Evolutionary conservation across 2,113 vertebrate genomes (phyloP).

Genomic region (Entosphenus tridentatus): DNA sequence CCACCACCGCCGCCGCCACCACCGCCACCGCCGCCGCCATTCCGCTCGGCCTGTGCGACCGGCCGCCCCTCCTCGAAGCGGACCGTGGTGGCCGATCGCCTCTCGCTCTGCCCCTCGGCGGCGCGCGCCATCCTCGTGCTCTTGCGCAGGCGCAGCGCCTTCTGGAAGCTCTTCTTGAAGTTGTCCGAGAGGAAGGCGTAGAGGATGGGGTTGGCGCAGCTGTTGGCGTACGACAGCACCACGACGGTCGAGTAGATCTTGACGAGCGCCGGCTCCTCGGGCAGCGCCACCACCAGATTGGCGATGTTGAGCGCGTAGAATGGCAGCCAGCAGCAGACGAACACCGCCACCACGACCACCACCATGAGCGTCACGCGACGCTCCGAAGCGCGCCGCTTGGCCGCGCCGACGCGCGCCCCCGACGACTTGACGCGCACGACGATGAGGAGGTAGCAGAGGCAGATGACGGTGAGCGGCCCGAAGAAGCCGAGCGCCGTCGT

Average conservation of each 20-base stretch:
- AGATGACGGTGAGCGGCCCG: constrained; percentile 25
- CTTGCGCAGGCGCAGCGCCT: constrained; percentile 35
- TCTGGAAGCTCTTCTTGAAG: constrained; percentile 70
- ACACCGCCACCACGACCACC: constrained; percentile 63
- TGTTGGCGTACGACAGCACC: constrained; percentile 78
- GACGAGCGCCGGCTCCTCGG: constrained; percentile 42
- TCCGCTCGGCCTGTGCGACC: too few relatives aligned
- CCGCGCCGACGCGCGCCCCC: constrained; percentile 33
- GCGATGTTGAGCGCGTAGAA: constrained; percentile 74
- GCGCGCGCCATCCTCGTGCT: too few relatives aligned
- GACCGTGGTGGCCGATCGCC: too few relatives aligned
- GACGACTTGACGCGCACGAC: constrained; percentile 17
- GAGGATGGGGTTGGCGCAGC: constrained; percentile 76
- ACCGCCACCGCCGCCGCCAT: too few relatives aligned
- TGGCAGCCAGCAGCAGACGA: constrained; percentile 71
- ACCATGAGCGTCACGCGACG: constrained; percentile 76
- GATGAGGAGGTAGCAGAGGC: constrained; percentile 18
- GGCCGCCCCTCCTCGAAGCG: too few relatives aligned
- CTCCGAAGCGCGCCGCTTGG: constrained; percentile 50
- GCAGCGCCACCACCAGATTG: constrained; percentile 56
- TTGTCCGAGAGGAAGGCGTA: constrained; percentile 81
- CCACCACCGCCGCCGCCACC: too few relatives aligned
- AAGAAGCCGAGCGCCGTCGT: constrained; percentile 32
- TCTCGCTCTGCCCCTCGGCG: too few relatives aligned
- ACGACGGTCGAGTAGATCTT: constrained; percentile 76